A percentile compares a stretch with the other conserved stretches of the same genome.
These are phyloP conservation scores for Copidosoma floridanum DNA, from an alignment of 1,140 invertebrate species.

Conservation along the genomic window DNA sequence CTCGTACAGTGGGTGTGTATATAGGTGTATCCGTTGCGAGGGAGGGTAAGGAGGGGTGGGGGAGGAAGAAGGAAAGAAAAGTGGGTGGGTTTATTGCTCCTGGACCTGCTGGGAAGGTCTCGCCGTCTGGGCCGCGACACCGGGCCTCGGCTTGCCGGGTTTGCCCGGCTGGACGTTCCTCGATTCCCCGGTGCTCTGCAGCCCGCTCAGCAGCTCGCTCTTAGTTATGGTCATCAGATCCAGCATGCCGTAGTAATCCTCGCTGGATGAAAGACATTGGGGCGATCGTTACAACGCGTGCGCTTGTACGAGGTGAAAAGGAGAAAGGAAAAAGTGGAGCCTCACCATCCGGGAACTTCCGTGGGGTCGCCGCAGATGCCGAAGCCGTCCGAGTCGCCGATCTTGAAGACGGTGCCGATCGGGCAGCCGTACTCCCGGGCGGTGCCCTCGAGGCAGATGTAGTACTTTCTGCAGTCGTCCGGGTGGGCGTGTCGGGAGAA, in stretches of 20 bases:
- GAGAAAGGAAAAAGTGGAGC: conserved; percentile 26
- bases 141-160: conserved; percentile 57
- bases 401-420: conserved; percentile 94
- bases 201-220: conserved; percentile 80
- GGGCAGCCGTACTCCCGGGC: conserved; percentile 92
- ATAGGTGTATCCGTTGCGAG: too few species aligned
- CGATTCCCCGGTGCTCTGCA: conserved; percentile 63
- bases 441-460: conserved; percentile 86
- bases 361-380: conserved; percentile 91
- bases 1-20: too few species aligned
- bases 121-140: conserved; percentile 37
- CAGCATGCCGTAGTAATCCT: conserved; percentile 94
- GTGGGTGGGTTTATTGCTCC: conserved; percentile 6
- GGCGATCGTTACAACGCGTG: too few species aligned
- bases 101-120: conserved; percentile 7
- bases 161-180: conserved; percentile 49
- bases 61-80: too few species aligned
- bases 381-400: conserved; percentile 81
- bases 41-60: too few species aligned
- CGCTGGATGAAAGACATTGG: conserved; percentile 59
- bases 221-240: conserved; percentile 91
- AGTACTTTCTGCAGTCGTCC: conserved; percentile 93
- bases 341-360: conserved; percentile 93
- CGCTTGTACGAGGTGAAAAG: too few species aligned
- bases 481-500: conserved; percentile 94